phyloP scores from a whole-genome alignment of 2,113 vertebrate genomes.

The Dipodomys spectabilis region DNA sequence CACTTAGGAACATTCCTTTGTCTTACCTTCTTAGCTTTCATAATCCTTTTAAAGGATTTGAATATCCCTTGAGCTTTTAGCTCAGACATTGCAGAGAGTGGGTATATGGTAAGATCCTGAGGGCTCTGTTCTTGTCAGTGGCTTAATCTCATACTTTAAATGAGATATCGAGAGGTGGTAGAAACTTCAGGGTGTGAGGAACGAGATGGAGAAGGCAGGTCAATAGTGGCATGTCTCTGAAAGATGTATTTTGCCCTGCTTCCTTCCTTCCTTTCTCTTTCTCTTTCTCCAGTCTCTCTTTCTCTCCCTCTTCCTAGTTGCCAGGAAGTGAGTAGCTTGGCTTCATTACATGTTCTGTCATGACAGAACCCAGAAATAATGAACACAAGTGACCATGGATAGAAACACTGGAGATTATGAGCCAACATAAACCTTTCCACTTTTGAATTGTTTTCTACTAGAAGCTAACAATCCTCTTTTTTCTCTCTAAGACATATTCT shows the following conservation, averaged over 20 bases:
- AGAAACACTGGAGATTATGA: neutral
- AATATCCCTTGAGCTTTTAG: too few relatives aligned
- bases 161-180: neutral
- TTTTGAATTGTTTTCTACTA: neutral
- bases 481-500: too few relatives aligned
- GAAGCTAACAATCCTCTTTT: neutral
- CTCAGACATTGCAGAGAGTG: too few relatives aligned
- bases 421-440: neutral
- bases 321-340: neutral
- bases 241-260: neutral
- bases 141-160: neutral
- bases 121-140: too few relatives aligned
- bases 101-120: neutral
- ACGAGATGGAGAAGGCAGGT: neutral
- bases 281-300: neutral
- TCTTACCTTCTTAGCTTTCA: neutral
- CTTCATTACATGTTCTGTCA: neutral
- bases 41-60: neutral
- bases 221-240: neutral
- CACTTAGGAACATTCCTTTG: neutral
- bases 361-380: neutral
- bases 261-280: too few relatives aligned
- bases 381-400: neutral
- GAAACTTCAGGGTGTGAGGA: neutral
- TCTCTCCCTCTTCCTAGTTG: neutral